Conservation (phyloP, 1,140 invertebrate genomes). For the Micrasema minimum region DNA sequence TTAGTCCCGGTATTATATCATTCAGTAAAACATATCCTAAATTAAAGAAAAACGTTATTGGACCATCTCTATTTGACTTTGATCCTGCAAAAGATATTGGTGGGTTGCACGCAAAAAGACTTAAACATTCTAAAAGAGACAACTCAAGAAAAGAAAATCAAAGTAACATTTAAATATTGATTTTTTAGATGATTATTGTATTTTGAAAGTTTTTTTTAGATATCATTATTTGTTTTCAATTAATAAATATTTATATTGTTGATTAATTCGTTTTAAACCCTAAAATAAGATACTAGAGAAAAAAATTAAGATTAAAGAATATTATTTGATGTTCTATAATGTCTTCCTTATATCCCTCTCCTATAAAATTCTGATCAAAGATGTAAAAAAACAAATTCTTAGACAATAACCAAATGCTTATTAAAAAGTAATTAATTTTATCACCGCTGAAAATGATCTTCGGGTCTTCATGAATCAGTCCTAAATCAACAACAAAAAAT, state of each 20-base stretch:
- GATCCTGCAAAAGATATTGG: conserved; percentile 42
- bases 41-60: conserved; percentile 38
- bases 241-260: conserved; percentile 43
- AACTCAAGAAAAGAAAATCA: conserved; percentile 39
- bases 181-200: conserved; percentile 19
- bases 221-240: conserved; percentile 27
- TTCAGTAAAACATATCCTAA: conserved; percentile 62
- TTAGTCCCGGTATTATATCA: conserved; percentile 50
- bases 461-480: no score
- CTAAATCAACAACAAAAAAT: no score
- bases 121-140: conserved; percentile 47
- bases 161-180: conserved; percentile 18
- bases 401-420: no score
- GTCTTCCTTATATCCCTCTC: no score
- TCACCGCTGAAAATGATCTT: no score
- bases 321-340: no score
- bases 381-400: no score
- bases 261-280: not conserved
- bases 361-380: no score
- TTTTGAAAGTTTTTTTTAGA: conserved; percentile 25
- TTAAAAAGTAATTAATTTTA: no score
- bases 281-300: no score
- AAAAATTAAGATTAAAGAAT: no score
- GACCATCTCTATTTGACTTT: conserved; percentile 19
- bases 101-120: conserved; percentile 46